phyloP scores from a whole-genome alignment of 2,888 invertebrate genomes.

The Sinentomon sp. region DNA sequence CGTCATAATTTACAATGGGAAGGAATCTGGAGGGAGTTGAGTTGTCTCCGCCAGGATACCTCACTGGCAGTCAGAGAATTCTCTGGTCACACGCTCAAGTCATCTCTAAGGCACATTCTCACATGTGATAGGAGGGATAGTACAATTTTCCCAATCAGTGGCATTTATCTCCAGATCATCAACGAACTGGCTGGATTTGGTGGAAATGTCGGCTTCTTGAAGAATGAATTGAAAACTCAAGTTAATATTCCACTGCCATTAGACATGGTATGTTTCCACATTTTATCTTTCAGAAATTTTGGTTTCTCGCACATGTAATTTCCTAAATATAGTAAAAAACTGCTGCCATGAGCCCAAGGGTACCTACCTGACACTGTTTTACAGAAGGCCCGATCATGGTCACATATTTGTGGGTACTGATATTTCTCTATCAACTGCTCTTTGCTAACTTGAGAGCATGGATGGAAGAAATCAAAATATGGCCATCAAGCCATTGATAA shows the following conservation, averaged over 20 bases:
- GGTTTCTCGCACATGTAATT: no score
- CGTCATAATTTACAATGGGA: constrained; percentile 72
- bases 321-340: background rate
- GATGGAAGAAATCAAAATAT: no score
- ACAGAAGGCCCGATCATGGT: no score
- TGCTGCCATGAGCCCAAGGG: constrained; percentile 5
- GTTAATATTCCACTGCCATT: constrained; percentile 33
- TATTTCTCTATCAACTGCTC: no score
- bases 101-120: constrained; percentile 50
- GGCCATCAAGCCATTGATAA: no score
- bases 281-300: no score
- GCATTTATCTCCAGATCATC: constrained; percentile 37
- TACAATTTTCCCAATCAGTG: constrained; percentile 45
- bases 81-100: constrained; percentile 67
- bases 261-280: constrained; percentile 27
- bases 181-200: constrained; percentile 71
- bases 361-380: no score
- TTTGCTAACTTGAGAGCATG: no score
- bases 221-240: constrained; percentile 47
- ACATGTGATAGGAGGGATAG: constrained; percentile 52
- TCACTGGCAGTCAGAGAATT: constrained; percentile 68
- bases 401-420: no score
- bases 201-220: constrained; percentile 69
- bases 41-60: constrained; percentile 36
- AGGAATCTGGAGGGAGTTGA: constrained; percentile 49